Evolutionary conservation across 2,113 vertebrate species (phyloP).

Genomic region (Eublepharis macularius): DNA sequence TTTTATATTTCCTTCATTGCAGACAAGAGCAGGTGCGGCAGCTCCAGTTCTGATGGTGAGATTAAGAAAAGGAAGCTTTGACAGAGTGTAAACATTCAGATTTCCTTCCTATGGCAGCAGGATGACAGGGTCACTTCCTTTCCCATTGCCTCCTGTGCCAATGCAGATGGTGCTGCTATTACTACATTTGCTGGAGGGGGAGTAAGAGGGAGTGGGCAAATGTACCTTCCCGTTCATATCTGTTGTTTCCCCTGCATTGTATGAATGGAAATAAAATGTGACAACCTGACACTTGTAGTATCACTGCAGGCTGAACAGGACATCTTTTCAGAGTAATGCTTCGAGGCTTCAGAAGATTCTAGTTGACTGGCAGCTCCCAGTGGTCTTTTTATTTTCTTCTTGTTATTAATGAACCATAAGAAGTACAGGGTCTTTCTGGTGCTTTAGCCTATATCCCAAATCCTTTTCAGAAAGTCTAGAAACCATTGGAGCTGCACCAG

Average conservation of each 20-base stretch:
- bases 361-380: constrained; percentile 11
- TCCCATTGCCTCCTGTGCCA: background rate
- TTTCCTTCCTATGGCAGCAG: constrained; percentile 32
- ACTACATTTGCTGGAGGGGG: background rate
- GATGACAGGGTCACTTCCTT: background rate
- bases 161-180: background rate
- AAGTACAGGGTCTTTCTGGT: background rate
- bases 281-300: constrained; percentile 10
- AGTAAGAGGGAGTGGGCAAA: background rate
- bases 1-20: constrained; percentile 18
- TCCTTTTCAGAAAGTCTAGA: background rate
- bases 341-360: constrained; percentile 11
- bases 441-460: background rate
- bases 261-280: constrained; percentile 43
- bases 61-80: background rate
- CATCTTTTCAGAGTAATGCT: constrained; percentile 38
- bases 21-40: constrained; percentile 47
- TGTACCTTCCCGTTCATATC: constrained; percentile 29
- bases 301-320: constrained; percentile 10
- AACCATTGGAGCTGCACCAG: background rate
- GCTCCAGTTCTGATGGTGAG: constrained; percentile 33
- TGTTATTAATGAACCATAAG: constrained; percentile 6
- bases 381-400: background rate
- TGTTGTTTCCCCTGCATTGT: constrained; percentile 13
- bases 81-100: background rate